Conservation (phyloP, 2,888 invertebrate genomes). For the Brassicogethes aeneus region DNA sequence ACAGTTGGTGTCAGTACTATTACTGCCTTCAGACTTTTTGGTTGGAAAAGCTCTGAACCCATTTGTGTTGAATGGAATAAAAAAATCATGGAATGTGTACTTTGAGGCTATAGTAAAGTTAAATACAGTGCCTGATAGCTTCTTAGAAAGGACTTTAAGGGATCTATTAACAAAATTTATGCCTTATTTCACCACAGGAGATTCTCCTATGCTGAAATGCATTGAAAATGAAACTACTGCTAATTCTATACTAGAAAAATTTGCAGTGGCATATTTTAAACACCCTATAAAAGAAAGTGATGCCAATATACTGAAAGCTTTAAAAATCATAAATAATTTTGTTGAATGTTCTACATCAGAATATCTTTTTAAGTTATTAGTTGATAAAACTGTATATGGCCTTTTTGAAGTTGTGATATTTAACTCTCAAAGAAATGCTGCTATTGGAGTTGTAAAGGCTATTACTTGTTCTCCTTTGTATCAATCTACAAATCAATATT, state of each 20-base stretch:
- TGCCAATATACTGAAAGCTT: conserved; percentile 29
- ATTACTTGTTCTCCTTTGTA: conserved; percentile 25
- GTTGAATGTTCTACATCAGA: conserved; percentile 24
- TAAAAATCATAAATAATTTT: conserved; percentile 29
- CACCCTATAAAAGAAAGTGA: conserved; percentile 30
- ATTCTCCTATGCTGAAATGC: conserved; percentile 31
- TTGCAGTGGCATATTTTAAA: conserved; percentile 29
- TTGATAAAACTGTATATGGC: conserved; percentile 25
- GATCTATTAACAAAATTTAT: conserved; percentile 41
- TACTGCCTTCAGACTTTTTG: conserved; percentile 44
- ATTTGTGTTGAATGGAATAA: conserved; percentile 40
- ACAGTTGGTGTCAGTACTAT: conserved; percentile 41
- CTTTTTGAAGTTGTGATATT: conserved; percentile 35
- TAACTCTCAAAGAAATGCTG: conserved; percentile 28
- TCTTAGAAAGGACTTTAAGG: conserved; percentile 41
- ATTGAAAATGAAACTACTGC: conserved; percentile 24
- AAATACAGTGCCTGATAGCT: conserved; percentile 41
- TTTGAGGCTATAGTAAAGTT: conserved; percentile 45
- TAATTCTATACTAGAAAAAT: conserved; percentile 30
- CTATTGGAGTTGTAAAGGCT: conserved; percentile 27
- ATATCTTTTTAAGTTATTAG: conserved; percentile 19
- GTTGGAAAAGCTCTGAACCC: conserved; percentile 40
- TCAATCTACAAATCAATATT: conserved; percentile 23
- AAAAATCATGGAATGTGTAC: conserved; percentile 45
- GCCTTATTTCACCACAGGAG: conserved; percentile 27